phyloP scores from a whole-genome alignment of 64 coral and sea anemone species.

The Orbicella faveolata region DNA sequence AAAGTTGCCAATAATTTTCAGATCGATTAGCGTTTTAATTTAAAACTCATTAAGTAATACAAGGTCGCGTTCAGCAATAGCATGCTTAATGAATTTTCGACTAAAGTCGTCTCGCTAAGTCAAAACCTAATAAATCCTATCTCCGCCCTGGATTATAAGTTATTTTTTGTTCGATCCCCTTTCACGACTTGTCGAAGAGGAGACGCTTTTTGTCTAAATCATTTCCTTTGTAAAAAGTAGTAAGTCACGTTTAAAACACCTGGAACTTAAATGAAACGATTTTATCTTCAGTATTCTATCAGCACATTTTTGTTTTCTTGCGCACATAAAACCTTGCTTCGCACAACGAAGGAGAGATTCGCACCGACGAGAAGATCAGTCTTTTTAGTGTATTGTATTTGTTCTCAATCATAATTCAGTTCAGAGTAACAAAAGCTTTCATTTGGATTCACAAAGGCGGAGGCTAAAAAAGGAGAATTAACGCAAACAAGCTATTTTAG shows the following conservation, averaged over 20 bases:
- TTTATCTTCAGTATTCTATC: neutral
- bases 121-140: neutral
- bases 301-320: neutral
- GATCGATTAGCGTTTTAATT: conserved; percentile 14
- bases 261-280: neutral
- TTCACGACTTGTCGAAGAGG: neutral
- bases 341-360: conserved; percentile 6
- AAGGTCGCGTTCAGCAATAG: neutral
- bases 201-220: neutral
- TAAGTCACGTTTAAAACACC: neutral
- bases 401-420: conserved; percentile 24
- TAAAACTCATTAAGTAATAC: conserved; percentile 10
- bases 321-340: neutral
- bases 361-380: neutral
- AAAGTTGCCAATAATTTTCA: neutral
- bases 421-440: conserved; percentile 22
- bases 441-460: conserved; percentile 6
- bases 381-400: conserved; percentile 27
- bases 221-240: neutral
- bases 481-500: conserved; percentile 6
- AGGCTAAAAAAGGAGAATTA: conserved; percentile 13
- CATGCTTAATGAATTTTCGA: neutral
- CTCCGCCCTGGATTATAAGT: neutral
- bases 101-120: neutral
- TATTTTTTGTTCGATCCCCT: neutral